Evolutionary conservation across 2,888 invertebrate genomes (phyloP), one percentile per base, ranked within the genome.

Genomic region (Augochlorella aurata): DNA sequence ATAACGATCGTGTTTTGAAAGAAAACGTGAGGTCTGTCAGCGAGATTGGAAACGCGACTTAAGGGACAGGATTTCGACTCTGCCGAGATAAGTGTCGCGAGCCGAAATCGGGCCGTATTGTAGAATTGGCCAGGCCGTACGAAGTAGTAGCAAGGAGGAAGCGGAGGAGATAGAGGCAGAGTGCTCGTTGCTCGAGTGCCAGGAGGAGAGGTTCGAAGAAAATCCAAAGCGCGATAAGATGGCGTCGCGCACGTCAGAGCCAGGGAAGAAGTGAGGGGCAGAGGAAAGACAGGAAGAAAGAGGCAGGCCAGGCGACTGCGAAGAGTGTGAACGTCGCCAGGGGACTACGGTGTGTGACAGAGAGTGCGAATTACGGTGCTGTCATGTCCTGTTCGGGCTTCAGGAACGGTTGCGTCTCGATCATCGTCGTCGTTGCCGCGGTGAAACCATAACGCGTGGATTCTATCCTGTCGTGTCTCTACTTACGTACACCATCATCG

Each of bases 171-270:
- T 24, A 58, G 71, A n/a, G n/a, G 44, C n/a, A 5, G 74, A 63
- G 79, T 80, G 73, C 70, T 76, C 74, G 76, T 85, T 85, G 87
- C 66, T 82, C 44, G 82, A 54, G 68, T 54, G 44, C 9, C 81
- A 79, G 70, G 78, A 76, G 70, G 71, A 81, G 81, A 81, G 80
- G 75, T 77, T 79, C 75, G 74, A 87, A 82, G 87, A 87, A 87
- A 85, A 84, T 80, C 74, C 83, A 80, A 65, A 87, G 82, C 76
- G 79, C 63, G 77, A 90, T 90, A 91, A 91, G 88, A 91, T 91
- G 91, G 91, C 91, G 90, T 89, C 89, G 89, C 89, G 87, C 88
- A 91, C 89, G 90, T 90, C 89, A 89, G 86, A 87, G 77, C 84
- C 79, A 76, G 58, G 70, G 82, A 83, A 83, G 81, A 84, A 85